These are phyloP conservation scores for Aleiodes leptofemur DNA, from an alignment of 2,888 invertebrate species.

Conservation along the genomic window DNA sequence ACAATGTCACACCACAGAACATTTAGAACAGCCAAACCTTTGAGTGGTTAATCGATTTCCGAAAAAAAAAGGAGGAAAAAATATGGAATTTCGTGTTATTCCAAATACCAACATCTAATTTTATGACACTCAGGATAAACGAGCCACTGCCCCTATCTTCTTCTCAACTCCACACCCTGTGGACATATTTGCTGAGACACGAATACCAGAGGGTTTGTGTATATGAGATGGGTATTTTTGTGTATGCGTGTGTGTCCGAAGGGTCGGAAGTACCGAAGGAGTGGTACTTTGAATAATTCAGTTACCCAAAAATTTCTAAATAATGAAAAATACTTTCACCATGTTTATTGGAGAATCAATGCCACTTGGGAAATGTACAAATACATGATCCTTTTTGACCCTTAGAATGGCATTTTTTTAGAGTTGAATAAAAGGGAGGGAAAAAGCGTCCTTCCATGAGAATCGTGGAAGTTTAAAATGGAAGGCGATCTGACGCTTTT, in stretches of 20 bases:
- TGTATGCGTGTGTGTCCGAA: slow-evolving; percentile 17
- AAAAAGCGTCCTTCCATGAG: slow-evolving; percentile 11
- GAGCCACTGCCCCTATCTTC: slow-evolving; percentile 40
- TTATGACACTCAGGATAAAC: slow-evolving; percentile 45
- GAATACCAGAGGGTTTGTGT: slow-evolving; percentile 28
- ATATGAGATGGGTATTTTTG: slow-evolving; percentile 4
- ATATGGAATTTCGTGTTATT: background rate
- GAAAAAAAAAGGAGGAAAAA: background rate
- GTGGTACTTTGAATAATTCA: slow-evolving; percentile 32
- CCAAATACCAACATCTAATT: slow-evolving; percentile 36
- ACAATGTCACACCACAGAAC: background rate
- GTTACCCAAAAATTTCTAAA: slow-evolving; percentile 3
- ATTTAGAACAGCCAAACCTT: background rate
- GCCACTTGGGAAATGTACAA: slow-evolving; percentile 6
- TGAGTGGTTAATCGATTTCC: background rate
- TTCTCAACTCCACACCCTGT: slow-evolving; percentile 25
- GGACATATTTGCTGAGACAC: slow-evolving; percentile 37
- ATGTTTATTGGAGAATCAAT: background rate
- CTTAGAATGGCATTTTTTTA: too few relatives aligned
- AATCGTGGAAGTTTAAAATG: slow-evolving; percentile 21
- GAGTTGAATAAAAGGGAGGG: background rate
- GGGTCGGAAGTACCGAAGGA: slow-evolving; percentile 4
- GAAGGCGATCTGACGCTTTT: slow-evolving; percentile 28
- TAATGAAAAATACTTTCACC: background rate
- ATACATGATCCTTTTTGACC: background rate